Base-by-base conservation (phyloP, 1,140 invertebrate species). In the Melanaphis sacchari region DNA sequence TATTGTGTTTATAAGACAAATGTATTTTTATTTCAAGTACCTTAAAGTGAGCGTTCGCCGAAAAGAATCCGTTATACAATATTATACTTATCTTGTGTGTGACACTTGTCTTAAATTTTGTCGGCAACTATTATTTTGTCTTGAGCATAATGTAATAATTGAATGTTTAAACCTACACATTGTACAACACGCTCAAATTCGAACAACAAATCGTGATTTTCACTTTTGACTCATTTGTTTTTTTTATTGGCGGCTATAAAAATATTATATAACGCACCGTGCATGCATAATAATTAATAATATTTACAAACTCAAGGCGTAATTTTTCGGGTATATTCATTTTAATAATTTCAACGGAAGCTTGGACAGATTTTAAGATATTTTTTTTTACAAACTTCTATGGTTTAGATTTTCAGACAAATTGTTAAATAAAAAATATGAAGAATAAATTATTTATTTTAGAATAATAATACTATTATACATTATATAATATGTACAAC, bases 151-250 rank as follows among this genome's bases (percentile, higher is more conserved):
- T n/a, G 4, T 36, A 76, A 76, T 76, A 76, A 76, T 76, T 66
- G 3, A n/a, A n/a, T 76, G 59, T 76, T n/a, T 76, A n/a, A 76
- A 31, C n/a, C 59, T n/a, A 76, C 59, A n/a, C 31, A 18, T n/a
- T 76, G 15, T n/a, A 76, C 15, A 76, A 76, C 15, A n/a, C 31
- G 59, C 5, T 76, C 11, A 76, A 76, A 76, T 59, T n/a, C 15
- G 15, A 76, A 76, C 59, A 76, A 66, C 59, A 66, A 76, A 76
- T 76, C 59, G 59, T 76, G 59, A 76, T 76, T 76, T 76, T 76
- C 59, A n/a, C 31, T 66, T 66, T 66, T 11, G 11, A 66, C 59
- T 66, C 31, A 31, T 66, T 66, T 26, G 59, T 66, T 31, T 66
- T 9, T 66, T 66, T 66, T n/a, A n/a, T 76, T n/a, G 5, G 59